A percentile compares a stretch with the other conserved stretches of the same genome.
phyloP scores from a whole-genome alignment of 2,888 invertebrate genomes.

The Ochropleura plecta region DNA sequence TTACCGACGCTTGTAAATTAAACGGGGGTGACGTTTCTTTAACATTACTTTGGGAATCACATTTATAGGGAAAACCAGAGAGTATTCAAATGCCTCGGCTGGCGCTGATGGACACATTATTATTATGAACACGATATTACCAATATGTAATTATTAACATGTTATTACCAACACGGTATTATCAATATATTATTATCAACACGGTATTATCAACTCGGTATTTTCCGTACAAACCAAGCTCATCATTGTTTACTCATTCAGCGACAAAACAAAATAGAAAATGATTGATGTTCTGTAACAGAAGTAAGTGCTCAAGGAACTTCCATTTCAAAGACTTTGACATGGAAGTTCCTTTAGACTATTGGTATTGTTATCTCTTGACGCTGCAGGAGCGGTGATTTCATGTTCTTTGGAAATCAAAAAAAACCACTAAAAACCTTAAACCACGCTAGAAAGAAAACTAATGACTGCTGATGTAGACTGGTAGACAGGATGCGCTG shows the following conservation, averaged over 20 bases:
- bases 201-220: neutral
- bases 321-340: neutral
- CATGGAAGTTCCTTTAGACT: too few species aligned
- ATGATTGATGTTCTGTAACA: neutral
- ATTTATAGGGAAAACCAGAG: neutral
- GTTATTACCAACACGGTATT: too few species aligned
- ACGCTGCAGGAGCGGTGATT: neutral
- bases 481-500: neutral
- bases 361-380: neutral
- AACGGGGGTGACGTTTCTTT: neutral
- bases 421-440: too few species aligned
- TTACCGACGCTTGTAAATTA: constrained; percentile 30
- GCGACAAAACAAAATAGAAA: neutral
- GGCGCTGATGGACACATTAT: neutral
- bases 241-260: neutral
- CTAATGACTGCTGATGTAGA: neutral
- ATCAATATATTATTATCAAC: neutral
- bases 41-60: neutral
- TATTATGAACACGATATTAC: neutral
- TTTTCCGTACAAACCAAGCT: neutral
- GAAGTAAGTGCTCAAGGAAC: neutral
- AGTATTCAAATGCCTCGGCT: neutral
- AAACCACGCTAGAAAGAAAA: neutral
- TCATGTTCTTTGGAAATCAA: neutral
- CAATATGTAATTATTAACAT: too few species aligned